Conservation (phyloP, 2,888 invertebrate species). For the Drepana falcataria region DNA sequence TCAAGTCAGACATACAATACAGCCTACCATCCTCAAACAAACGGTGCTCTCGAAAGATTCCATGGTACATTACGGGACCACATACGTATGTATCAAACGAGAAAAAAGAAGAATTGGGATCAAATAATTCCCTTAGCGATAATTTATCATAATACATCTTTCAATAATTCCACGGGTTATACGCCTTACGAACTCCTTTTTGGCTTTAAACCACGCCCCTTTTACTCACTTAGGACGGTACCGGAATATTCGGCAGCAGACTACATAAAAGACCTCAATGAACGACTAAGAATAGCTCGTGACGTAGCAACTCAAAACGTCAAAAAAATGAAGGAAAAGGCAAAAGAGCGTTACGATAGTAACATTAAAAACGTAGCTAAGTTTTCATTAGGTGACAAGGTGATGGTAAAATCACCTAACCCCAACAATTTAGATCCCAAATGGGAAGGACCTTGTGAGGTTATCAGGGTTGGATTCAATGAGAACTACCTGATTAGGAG, state of each 20-base stretch:
- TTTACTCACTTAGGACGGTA: too few species aligned
- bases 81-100: neutral
- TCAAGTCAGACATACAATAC: slow-evolving; percentile 28
- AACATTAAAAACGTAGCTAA: too few species aligned
- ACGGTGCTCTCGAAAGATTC: slow-evolving; percentile 30
- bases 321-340: too few species aligned
- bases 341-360: too few species aligned
- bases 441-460: slow-evolving; percentile 34
- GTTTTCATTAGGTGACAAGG: slow-evolving; percentile 6
- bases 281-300: too few species aligned
- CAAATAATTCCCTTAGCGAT: neutral
- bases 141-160: slow-evolving; percentile 4
- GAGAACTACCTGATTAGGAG: slow-evolving; percentile 21
- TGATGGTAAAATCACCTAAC: slow-evolving; percentile 24
- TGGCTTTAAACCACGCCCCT: neutral
- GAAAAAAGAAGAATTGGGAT: slow-evolving; percentile 10
- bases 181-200: neutral
- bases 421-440: slow-evolving; percentile 32
- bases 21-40: slow-evolving; percentile 32
- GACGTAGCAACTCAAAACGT: too few species aligned
- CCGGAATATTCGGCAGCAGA: too few species aligned
- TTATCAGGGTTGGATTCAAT: slow-evolving; percentile 24
- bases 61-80: slow-evolving; percentile 25
- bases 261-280: too few species aligned
- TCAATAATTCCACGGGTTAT: too few species aligned